Conservation (phyloP, 2,888 invertebrate species). For the Chrysodeixis includens region DNA sequence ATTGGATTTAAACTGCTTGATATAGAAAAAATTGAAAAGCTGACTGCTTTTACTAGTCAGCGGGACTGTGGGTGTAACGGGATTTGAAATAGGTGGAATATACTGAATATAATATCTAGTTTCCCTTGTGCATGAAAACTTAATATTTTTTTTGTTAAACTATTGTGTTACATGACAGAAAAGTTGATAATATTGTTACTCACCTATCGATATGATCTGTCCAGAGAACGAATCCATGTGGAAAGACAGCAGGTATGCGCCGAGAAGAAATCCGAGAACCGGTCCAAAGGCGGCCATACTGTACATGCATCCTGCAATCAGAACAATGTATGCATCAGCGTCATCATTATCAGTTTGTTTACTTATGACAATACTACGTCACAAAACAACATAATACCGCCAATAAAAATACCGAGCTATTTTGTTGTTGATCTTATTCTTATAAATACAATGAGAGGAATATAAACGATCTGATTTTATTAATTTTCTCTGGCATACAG, state of each 20-base stretch:
- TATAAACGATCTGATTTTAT: too few relatives aligned
- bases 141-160: background rate
- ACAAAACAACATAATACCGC: conserved; percentile 5
- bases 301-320: conserved; percentile 95
- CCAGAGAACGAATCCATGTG: conserved; percentile 97
- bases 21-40: too few relatives aligned
- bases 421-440: too few relatives aligned
- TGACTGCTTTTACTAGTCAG: too few relatives aligned
- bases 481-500: too few relatives aligned
- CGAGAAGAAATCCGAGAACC: conserved; percentile 97
- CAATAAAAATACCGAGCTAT: background rate
- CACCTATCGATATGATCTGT: conserved; percentile 93
- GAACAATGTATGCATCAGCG: conserved; percentile 14
- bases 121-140: too few relatives aligned
- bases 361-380: background rate
- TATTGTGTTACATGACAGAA: background rate
- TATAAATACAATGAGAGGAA: too few relatives aligned
- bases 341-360: conserved; percentile 6
- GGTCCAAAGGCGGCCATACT: conserved; percentile 99
- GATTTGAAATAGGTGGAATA: too few relatives aligned
- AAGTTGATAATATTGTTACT: conserved; percentile 55
- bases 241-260: conserved; percentile 96
- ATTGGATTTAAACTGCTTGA: too few relatives aligned
- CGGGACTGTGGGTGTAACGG: too few relatives aligned
- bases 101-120: too few relatives aligned